Conservation (phyloP, 1,140 invertebrate genomes). For the Xylocopa sonorina region DNA sequence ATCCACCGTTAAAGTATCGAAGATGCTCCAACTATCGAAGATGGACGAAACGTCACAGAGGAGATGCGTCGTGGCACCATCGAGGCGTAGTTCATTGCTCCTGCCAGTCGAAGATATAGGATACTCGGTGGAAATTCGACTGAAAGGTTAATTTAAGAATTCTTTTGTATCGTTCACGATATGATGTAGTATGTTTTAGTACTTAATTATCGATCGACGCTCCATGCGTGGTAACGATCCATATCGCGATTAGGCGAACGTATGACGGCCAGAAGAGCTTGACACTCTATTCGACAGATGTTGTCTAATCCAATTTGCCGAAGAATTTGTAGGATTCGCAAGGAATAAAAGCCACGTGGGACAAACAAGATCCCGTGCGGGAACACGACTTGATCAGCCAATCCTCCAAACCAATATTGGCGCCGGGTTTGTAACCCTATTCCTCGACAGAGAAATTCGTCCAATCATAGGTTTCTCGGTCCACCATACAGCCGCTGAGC, state of each 20-base stretch:
- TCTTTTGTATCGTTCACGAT: too few relatives aligned
- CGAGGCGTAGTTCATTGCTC: not conserved
- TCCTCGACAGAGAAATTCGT: constrained; percentile 61
- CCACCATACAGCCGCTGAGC: constrained; percentile 27
- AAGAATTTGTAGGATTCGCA: constrained; percentile 55
- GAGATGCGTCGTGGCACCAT: not conserved
- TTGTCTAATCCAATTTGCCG: constrained; percentile 65
- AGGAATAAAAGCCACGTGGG: constrained; percentile 63
- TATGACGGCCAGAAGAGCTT: not conserved
- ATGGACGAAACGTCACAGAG: too few relatives aligned
- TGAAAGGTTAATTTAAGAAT: too few relatives aligned
- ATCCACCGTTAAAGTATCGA: too few relatives aligned
- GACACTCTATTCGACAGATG: constrained; percentile 22
- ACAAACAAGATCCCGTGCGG: constrained; percentile 63
- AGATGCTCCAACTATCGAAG: not conserved
- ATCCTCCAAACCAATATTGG: constrained; percentile 69
- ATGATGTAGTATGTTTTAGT: too few relatives aligned
- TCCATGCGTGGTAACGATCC: not conserved
- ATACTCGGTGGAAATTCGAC: too few relatives aligned
- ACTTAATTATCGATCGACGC: too few relatives aligned
- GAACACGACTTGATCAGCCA: constrained; percentile 67
- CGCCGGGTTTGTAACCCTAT: constrained; percentile 54
- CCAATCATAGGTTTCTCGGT: constrained; percentile 56
- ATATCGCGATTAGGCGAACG: not conserved
- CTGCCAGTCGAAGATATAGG: not conserved